Conservation (phyloP, 2,797 vertebrate species). For the Enteromius argenteus region DNA sequence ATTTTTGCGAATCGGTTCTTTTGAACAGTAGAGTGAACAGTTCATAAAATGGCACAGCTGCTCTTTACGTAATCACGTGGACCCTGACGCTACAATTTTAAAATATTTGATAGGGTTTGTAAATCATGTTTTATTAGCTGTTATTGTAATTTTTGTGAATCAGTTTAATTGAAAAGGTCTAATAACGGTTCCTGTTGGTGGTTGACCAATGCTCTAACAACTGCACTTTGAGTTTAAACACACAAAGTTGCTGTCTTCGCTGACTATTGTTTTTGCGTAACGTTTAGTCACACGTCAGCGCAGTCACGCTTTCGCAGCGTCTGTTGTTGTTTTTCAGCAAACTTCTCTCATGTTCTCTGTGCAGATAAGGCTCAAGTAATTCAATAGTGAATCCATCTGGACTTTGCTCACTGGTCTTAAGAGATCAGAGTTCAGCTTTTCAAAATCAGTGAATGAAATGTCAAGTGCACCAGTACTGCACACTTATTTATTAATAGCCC, state of each 20-base stretch:
- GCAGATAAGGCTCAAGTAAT: constrained; percentile 20
- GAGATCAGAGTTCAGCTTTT: constrained; percentile 43
- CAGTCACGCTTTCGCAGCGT: background rate
- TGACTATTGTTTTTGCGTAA: background rate
- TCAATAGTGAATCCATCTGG: constrained; percentile 26
- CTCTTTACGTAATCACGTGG: background rate
- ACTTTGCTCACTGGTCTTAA: constrained; percentile 45
- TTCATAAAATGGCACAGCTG: background rate
- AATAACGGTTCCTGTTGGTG: background rate
- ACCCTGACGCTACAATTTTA: background rate
- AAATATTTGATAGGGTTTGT: background rate
- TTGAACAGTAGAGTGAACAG: background rate
- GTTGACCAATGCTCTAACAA: background rate
- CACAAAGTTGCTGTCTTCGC: background rate
- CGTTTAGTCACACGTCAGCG: background rate
- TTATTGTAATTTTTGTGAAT: background rate
- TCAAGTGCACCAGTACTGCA: constrained; percentile 20
- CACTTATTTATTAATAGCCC: background rate
- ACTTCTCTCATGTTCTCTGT: background rate
- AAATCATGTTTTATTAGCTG: background rate
- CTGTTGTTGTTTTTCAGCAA: constrained; percentile 23
- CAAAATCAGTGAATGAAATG: background rate
- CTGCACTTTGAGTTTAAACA: background rate
- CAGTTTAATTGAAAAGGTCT: background rate
- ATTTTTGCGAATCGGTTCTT: background rate